Conservation (phyloP, 2,797 vertebrate genomes). For the Tinamus major region DNA sequence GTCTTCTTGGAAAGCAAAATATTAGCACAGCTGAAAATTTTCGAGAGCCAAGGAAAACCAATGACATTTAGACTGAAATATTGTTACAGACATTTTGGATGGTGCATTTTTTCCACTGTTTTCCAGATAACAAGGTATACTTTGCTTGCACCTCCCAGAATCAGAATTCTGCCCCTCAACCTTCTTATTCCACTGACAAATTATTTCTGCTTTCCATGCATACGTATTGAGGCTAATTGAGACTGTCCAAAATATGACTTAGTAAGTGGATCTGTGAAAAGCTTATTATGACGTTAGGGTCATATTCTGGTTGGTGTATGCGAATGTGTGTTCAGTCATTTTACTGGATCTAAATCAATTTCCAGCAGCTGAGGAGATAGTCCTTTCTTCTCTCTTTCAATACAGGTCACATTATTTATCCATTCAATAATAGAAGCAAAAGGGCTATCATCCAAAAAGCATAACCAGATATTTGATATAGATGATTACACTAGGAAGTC, state of each 20-base stretch:
- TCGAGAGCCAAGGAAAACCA: background rate
- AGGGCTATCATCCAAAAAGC: background rate
- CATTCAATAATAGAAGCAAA: background rate
- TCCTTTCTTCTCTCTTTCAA: background rate
- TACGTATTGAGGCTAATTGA: background rate
- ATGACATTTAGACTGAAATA: background rate
- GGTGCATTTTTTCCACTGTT: background rate
- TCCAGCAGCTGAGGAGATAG: background rate
- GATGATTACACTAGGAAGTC: background rate
- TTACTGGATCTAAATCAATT: background rate
- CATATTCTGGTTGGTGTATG: background rate
- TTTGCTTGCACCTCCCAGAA: background rate
- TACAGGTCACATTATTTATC: background rate
- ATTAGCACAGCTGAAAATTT: background rate
- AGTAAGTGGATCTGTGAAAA: background rate
- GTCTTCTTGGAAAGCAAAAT: background rate
- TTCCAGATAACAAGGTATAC: background rate
- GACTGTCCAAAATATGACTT: background rate
- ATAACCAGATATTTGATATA: conserved; percentile 1
- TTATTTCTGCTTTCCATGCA: background rate
- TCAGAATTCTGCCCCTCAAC: background rate
- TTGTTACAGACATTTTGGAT: accelerated
- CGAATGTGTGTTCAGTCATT: background rate
- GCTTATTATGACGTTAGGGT: background rate
- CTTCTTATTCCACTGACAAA: background rate